A percentile compares a stretch with the other conserved stretches of the same genome.
Conservation (phyloP, 1,140 invertebrate species). For the Brachionus plicatilis region DNA sequence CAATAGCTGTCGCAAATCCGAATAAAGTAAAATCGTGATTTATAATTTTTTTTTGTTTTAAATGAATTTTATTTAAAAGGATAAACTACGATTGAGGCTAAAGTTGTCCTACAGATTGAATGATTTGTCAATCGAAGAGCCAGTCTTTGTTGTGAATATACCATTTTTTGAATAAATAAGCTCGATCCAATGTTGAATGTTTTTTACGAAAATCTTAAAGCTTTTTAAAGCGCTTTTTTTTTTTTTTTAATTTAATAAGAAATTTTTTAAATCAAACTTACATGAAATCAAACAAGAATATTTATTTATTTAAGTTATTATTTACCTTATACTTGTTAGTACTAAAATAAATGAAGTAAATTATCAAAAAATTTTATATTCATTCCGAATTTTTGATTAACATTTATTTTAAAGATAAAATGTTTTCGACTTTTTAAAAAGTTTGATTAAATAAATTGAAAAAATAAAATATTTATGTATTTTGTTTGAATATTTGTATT, state of each 20-base stretch:
- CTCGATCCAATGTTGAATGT: background rate
- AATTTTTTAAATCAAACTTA: background rate
- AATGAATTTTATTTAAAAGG: background rate
- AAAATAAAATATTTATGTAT: too few species aligned
- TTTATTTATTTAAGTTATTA: conserved; percentile 10
- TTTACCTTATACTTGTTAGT: background rate
- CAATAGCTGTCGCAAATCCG: conserved; percentile 2
- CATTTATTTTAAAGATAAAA: background rate
- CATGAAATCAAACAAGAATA: conserved; percentile 1
- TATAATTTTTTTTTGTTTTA: background rate
- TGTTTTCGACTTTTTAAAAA: background rate
- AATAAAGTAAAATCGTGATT: background rate
- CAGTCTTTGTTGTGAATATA: conserved; percentile 21
- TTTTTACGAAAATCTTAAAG: background rate
- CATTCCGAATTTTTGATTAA: background rate
- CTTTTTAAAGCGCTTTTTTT: background rate
- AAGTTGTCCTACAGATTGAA: conserved; percentile 15
- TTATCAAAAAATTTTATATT: background rate
- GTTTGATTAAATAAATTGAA: background rate
- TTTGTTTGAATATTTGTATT: background rate
- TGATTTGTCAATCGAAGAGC: background rate
- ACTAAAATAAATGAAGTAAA: background rate
- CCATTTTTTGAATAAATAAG: conserved; percentile 11
- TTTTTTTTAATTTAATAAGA: background rate
- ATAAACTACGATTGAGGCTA: background rate